phyloP scores from a whole-genome alignment of 2,797 vertebrate species.

The Cirrhinus molitorella region DNA sequence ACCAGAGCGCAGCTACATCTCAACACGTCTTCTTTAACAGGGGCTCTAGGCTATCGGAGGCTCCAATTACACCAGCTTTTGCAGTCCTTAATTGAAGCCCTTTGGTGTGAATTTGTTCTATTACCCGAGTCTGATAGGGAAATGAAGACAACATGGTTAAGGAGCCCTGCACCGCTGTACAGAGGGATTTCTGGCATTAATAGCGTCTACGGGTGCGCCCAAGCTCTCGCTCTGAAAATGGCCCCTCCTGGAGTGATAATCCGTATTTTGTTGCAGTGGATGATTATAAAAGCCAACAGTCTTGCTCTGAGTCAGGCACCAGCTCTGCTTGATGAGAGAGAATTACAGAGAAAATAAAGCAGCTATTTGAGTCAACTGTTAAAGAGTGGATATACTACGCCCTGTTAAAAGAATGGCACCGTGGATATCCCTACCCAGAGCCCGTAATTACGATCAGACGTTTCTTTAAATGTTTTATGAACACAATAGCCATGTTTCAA shows the following conservation, averaged over 20 bases:
- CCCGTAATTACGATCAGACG: conserved; percentile 12
- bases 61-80: conserved; percentile 83
- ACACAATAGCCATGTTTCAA: conserved; percentile 25
- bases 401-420: conserved; percentile 30
- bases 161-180: conserved; percentile 71
- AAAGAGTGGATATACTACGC: conserved; percentile 42
- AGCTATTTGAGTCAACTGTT: conserved; percentile 35
- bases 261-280: conserved; percentile 82
- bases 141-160: conserved; percentile 80
- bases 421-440: conserved; percentile 19
- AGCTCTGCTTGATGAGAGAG: conserved; percentile 74
- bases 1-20: conserved; percentile 72
- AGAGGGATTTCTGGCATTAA: conserved; percentile 80
- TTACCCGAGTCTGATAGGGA: conserved; percentile 77
- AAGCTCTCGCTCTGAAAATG: conserved; percentile 77
- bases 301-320: conserved; percentile 76
- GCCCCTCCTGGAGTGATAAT: conserved; percentile 79
- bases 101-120: conserved; percentile 83
- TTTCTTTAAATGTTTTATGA: conserved; percentile 41
- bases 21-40: conserved; percentile 72
- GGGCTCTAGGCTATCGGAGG: conserved; percentile 76
- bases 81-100: conserved; percentile 82
- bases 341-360: conserved; percentile 43
- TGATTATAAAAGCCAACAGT: conserved; percentile 83
- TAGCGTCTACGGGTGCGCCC: conserved; percentile 76